Evolutionary conservation across 2,888 invertebrate species (phyloP).

Genomic region (Sepiola atlantica): DNA sequence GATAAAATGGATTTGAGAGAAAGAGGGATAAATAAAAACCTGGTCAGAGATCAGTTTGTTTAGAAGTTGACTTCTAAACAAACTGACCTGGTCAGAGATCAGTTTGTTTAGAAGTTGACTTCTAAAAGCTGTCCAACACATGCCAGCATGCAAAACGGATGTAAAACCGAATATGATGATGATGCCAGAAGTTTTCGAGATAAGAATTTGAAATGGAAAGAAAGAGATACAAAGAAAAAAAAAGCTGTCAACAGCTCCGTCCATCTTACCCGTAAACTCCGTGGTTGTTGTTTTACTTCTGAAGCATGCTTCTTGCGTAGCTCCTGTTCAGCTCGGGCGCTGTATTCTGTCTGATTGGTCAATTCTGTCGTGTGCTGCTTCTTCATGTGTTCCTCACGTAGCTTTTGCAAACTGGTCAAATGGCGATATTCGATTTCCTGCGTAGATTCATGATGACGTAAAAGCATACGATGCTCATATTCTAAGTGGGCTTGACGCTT

Average conservation of each 20-base stretch:
- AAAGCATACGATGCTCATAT: constrained; percentile 92
- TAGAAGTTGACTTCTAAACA: no score
- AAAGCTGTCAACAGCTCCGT: background rate
- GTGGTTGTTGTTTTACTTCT: constrained; percentile 98
- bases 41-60: no score
- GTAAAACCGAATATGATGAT: no score
- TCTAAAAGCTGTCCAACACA: no score
- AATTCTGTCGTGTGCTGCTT: constrained; percentile 95
- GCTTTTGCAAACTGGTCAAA: constrained; percentile 93
- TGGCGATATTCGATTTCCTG: constrained; percentile 96
- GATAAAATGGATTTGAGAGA: no score
- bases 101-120: no score
- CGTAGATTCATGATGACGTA: constrained; percentile 97
- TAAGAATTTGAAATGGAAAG: background rate
- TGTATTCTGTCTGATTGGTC: constrained; percentile 91
- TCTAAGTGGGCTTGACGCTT: constrained; percentile 96
- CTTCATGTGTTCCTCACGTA: constrained; percentile 81
- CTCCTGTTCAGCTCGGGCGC: constrained; percentile 93
- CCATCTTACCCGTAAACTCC: constrained; percentile 90
- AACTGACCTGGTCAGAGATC: no score
- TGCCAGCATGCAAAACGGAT: no score
- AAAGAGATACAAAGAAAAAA: background rate
- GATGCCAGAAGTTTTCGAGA: background rate
- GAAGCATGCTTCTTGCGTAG: constrained; percentile 96
- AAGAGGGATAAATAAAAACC: no score